phyloP scores from a whole-genome alignment of 2,113 vertebrate species.

The Cyprinus carpio region DNA sequence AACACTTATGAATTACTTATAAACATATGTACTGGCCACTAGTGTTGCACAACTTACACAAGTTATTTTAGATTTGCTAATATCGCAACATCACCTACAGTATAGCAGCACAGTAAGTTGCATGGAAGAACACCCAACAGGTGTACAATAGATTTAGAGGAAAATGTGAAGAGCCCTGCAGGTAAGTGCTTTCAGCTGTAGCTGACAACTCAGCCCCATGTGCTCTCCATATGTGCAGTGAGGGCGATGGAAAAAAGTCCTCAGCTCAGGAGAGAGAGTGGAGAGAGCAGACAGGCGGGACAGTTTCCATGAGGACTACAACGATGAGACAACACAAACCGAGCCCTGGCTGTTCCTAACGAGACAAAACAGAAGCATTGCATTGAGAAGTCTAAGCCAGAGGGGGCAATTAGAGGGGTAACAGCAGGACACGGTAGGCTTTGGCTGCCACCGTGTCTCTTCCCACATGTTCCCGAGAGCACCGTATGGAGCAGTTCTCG shows the following conservation, averaged over 20 bases:
- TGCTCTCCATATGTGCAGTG: constrained; percentile 65
- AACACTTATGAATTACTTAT: no score
- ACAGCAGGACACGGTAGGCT: constrained; percentile 39
- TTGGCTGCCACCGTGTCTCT: constrained; percentile 50
- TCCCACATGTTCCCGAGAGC: background rate
- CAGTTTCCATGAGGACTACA: constrained; percentile 47
- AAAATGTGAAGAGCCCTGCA: constrained; percentile 48
- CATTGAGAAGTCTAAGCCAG: background rate
- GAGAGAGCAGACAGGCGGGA: constrained; percentile 44
- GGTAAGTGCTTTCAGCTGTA: constrained; percentile 50
- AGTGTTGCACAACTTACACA: background rate
- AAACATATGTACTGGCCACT: no score
- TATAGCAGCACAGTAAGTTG: constrained; percentile 1
- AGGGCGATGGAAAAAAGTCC: constrained; percentile 47
- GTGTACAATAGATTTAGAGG: constrained; percentile 55
- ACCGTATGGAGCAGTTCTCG: background rate
- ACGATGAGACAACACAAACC: constrained; percentile 44
- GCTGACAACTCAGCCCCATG: constrained; percentile 60
- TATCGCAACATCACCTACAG: background rate
- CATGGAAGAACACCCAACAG: constrained; percentile 48
- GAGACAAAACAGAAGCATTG: constrained; percentile 44
- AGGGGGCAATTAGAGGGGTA: constrained; percentile 40
- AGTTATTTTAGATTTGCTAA: background rate
- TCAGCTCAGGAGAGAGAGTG: constrained; percentile 16
- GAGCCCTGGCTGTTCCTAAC: constrained; percentile 28